phyloP scores from a whole-genome alignment of 2,113 vertebrate genomes.

The Argyrosomus japonicus region DNA sequence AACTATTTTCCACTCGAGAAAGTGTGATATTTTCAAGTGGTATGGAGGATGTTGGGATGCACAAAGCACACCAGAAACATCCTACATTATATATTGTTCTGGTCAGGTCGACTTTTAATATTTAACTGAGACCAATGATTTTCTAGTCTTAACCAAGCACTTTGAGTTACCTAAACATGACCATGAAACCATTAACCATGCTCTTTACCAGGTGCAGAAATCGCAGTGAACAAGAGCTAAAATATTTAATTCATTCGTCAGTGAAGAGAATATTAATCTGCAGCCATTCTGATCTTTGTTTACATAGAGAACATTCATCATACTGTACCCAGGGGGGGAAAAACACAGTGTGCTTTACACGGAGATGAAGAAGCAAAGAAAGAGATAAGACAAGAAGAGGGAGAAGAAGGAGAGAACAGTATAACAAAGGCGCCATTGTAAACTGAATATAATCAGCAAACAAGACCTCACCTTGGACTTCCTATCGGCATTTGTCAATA shows the following conservation, averaged over 20 bases:
- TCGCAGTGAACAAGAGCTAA: constrained; percentile 14
- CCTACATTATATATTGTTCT: neutral
- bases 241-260: neutral
- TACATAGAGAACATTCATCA: neutral
- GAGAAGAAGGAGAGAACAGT: neutral
- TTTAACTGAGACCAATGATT: neutral
- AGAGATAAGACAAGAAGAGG: neutral
- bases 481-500: too few species aligned
- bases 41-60: neutral
- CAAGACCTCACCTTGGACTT: too few species aligned
- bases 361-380: neutral
- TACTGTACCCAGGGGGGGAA: neutral
- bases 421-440: neutral
- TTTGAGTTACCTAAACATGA: neutral
- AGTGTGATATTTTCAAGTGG: neutral
- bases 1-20: neutral
- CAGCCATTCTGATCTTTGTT: constrained; percentile 10
- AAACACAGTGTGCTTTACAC: neutral
- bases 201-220: constrained; percentile 2
- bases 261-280: constrained; percentile 5
- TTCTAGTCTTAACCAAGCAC: neutral
- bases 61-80: too few species aligned
- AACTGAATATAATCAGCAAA: neutral
- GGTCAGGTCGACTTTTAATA: neutral
- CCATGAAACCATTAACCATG: constrained; percentile 3